phyloP scores from a whole-genome alignment of 1,140 invertebrate genomes.

The Eurosta solidaginis region DNA sequence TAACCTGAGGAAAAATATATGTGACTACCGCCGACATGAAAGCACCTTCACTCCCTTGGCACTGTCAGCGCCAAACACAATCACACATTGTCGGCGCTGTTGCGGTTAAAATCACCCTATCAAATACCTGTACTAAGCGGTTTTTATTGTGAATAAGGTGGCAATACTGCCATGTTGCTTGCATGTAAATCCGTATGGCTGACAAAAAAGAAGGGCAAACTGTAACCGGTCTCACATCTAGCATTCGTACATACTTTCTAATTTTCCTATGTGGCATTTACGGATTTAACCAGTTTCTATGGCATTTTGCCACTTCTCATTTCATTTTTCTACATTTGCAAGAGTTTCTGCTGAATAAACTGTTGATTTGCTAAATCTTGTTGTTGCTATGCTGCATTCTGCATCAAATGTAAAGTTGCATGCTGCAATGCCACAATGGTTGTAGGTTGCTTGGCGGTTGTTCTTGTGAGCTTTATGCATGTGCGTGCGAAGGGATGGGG shows the following conservation, averaged over 20 bases:
- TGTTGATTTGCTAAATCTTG: background rate
- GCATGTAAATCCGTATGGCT: background rate
- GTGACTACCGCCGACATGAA: no score
- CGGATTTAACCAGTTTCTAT: background rate
- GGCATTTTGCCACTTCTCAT: background rate
- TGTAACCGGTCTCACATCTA: background rate
- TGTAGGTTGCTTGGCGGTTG: slow-evolving; percentile 13
- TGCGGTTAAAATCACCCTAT: background rate
- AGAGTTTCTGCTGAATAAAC: background rate
- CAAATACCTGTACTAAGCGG: background rate
- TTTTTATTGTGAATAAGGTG: background rate
- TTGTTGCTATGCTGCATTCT: background rate
- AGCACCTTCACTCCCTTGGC: background rate
- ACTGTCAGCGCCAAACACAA: background rate
- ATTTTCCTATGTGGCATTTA: background rate
- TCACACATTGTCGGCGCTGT: background rate
- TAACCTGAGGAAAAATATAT: no score
- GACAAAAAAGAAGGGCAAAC: background rate
- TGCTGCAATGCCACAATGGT: background rate
- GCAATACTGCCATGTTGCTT: background rate
- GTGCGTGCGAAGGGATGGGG: no score
- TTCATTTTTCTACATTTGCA: background rate
- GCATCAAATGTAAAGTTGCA: background rate
- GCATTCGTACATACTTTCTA: background rate
- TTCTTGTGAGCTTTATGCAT: background rate